phyloP scores from a whole-genome alignment of 2,888 invertebrate genomes.

The Apomyelois bistriatella region DNA sequence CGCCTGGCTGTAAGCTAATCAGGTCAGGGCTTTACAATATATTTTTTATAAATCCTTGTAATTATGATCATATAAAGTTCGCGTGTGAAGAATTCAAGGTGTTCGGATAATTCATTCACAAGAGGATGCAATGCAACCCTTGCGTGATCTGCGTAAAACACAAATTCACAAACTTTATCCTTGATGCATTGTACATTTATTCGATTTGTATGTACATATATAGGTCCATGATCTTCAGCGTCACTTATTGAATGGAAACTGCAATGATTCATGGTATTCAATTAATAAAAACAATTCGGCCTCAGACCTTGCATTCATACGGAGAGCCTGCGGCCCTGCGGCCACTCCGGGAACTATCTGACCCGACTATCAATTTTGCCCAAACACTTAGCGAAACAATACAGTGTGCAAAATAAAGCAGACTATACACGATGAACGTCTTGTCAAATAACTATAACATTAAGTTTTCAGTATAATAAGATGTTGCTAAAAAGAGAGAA shows the following conservation, averaged over 20 bases:
- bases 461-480: no score
- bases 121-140: background rate
- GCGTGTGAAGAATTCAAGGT: conserved; percentile 1
- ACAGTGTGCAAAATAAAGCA: conserved; percentile 41
- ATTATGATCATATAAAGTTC: background rate
- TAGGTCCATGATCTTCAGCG: conserved; percentile 14
- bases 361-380: conserved; percentile 48
- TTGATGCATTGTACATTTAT: background rate
- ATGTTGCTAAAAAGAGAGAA: no score
- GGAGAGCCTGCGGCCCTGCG: conserved; percentile 27
- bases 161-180: background rate
- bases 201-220: background rate
- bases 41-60: background rate
- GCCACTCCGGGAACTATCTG: conserved; percentile 42
- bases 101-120: background rate
- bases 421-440: background rate
- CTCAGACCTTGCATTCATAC: conserved; percentile 32
- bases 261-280: conserved; percentile 24
- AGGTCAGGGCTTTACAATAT: conserved; percentile 19
- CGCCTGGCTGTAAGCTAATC: conserved; percentile 18
- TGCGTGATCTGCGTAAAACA: background rate
- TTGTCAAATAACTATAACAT: no score
- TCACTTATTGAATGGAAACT: conserved; percentile 17
- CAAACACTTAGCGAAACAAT: conserved; percentile 53
- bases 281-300: conserved; percentile 26